Conservation (phyloP, 2,888 invertebrate genomes). For the Archips crataeganus region DNA sequence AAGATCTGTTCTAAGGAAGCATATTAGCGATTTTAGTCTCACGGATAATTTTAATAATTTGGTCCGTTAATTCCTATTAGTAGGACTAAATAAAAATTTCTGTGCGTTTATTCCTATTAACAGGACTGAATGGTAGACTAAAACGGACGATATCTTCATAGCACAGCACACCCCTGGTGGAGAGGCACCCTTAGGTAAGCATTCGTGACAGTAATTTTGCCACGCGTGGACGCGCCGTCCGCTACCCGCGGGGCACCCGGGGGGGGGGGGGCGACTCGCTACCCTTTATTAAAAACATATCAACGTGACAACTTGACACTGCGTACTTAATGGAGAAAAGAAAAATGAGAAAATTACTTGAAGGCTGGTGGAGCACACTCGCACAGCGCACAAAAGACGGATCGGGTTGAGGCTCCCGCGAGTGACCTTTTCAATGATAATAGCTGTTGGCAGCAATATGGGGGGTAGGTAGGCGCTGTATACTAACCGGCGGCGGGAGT, state of each 20-base stretch:
- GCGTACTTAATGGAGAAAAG: constrained; percentile 33
- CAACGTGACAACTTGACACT: constrained; percentile 36
- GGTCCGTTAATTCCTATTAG: too few species aligned
- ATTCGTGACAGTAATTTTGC: neutral
- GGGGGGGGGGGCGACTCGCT: neutral
- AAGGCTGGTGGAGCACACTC: neutral
- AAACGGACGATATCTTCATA: too few species aligned
- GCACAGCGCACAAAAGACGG: constrained; percentile 20
- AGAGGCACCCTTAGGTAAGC: neutral
- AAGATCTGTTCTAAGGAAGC: too few species aligned
- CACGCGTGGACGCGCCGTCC: neutral
- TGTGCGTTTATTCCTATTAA: too few species aligned
- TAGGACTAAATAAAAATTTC: too few species aligned
- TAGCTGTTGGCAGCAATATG: neutral
- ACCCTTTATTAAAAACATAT: constrained; percentile 36
- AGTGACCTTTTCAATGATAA: neutral
- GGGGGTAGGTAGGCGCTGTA: neutral
- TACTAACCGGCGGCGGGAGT: neutral
- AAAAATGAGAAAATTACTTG: constrained; percentile 27
- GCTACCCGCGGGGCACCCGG: neutral
- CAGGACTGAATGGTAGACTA: too few species aligned
- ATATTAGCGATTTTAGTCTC: too few species aligned
- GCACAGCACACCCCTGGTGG: too few species aligned
- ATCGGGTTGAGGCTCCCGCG: constrained; percentile 20
- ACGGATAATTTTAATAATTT: too few species aligned